These are phyloP conservation scores for Myiozetetes cayanensis DNA, from an alignment of 2,113 vertebrate species.

Conservation along the genomic window DNA sequence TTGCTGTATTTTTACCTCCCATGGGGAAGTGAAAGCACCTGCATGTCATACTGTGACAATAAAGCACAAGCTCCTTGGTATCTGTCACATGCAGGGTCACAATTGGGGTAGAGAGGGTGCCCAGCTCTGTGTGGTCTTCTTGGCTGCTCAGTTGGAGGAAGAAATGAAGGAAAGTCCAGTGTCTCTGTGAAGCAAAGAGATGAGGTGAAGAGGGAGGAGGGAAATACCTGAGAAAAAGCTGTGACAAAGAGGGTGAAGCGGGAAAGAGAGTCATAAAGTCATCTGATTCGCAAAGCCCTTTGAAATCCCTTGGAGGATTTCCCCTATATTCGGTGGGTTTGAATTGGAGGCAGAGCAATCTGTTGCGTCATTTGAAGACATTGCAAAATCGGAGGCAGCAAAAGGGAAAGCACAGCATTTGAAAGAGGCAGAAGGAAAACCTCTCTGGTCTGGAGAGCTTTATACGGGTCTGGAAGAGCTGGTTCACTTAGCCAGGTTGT, in stretches of 20 bases:
- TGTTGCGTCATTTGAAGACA: neutral
- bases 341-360: neutral
- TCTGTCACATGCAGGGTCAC: neutral
- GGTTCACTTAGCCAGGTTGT: neutral
- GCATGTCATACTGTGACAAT: accelerated
- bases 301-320: neutral
- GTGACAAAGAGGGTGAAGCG: neutral
- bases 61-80: neutral
- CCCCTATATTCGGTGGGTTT: neutral
- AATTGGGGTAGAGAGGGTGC: neutral
- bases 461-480: neutral
- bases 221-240: neutral
- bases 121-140: neutral
- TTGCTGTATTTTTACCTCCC: neutral
- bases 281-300: neutral
- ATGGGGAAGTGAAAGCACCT: neutral
- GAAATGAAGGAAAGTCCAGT: neutral
- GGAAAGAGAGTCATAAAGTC: neutral
- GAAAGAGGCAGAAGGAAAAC: neutral
- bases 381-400: neutral
- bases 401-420: neutral
- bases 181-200: neutral
- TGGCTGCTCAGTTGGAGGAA: neutral
- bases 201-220: neutral
- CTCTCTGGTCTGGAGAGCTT: neutral